Evolutionary conservation across 2,888 invertebrate genomes (phyloP).

Genomic region (Chironomus tentans): DNA sequence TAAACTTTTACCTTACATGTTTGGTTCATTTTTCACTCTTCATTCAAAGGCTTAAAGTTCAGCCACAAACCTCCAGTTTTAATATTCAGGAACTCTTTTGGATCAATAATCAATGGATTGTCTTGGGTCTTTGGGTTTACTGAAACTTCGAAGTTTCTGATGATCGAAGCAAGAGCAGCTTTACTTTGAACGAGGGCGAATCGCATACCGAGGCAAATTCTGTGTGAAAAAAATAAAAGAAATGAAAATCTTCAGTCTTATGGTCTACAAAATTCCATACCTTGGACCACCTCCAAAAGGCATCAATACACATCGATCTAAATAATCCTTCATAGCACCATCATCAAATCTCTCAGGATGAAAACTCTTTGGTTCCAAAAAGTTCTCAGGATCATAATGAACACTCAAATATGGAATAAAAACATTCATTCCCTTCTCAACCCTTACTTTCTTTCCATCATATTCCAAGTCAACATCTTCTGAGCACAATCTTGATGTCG

Average conservation of each 20-base stretch:
- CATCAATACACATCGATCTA: constrained; percentile 35
- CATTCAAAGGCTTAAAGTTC: constrained; percentile 30
- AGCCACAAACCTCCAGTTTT: constrained; percentile 34
- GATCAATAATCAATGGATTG: constrained; percentile 32
- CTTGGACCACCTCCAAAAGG: constrained; percentile 36
- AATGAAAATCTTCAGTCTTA: no score
- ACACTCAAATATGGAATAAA: constrained; percentile 30
- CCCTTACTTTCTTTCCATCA: constrained; percentile 33
- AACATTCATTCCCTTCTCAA: constrained; percentile 33
- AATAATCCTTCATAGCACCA: constrained; percentile 35
- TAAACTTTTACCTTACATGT: no score
- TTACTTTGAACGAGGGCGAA: constrained; percentile 35
- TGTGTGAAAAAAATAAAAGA: no score
- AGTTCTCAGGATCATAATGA: constrained; percentile 15
- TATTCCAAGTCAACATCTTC: constrained; percentile 31
- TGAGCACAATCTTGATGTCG: constrained; percentile 35
- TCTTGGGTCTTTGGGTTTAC: constrained; percentile 34
- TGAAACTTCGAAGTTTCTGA: constrained; percentile 36
- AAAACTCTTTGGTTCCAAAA: constrained; percentile 19
- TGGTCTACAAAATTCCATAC: neutral
- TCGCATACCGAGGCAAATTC: neutral
- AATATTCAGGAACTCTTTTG: constrained; percentile 31
- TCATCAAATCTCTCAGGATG: constrained; percentile 30
- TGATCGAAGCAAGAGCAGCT: constrained; percentile 36
- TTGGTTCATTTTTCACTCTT: no score